These are phyloP conservation scores for Sinosuthora webbiana DNA, from an alignment of 2,113 vertebrate genomes.

Conservation along the genomic window DNA sequence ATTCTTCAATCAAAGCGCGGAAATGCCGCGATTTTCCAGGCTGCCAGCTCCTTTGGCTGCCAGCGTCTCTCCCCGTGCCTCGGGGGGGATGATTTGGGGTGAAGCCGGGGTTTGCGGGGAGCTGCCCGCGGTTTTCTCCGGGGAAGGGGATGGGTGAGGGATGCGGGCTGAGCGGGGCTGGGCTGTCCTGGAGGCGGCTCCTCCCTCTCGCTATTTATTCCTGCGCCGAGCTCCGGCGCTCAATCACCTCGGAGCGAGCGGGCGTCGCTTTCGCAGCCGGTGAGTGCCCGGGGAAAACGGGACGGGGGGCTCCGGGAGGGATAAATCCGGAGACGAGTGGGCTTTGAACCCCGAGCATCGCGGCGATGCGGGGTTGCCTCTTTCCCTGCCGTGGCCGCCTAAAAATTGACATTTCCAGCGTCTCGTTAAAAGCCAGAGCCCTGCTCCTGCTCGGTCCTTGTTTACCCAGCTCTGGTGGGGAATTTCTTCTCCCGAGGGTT, in stretches of 20 bases:
- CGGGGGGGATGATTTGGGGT: rapidly evolving
- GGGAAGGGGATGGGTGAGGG: not conserved
- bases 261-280: not conserved
- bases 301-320: rapidly evolving
- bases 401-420: not conserved
- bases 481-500: not conserved
- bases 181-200: not conserved
- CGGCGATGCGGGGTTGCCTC: not conserved
- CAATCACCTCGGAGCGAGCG: not conserved
- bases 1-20: not conserved
- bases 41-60: rapidly evolving
- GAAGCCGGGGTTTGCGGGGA: rapidly evolving
- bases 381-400: rapidly evolving
- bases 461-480: not conserved
- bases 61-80: rapidly evolving
- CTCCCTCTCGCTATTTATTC: constrained; percentile 58
- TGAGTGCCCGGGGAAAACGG: not conserved
- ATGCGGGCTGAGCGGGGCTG: not conserved
- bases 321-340: rapidly evolving
- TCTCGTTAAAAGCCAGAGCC: not conserved
- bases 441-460: not conserved
- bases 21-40: too few relatives aligned
- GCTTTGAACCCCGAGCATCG: rapidly evolving
- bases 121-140: rapidly evolving
- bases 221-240: not conserved